Evolutionary conservation across 2,113 vertebrate genomes (phyloP), one percentile per base, ranked within the genome.

Genomic region (Taxidea taxus): DNA sequence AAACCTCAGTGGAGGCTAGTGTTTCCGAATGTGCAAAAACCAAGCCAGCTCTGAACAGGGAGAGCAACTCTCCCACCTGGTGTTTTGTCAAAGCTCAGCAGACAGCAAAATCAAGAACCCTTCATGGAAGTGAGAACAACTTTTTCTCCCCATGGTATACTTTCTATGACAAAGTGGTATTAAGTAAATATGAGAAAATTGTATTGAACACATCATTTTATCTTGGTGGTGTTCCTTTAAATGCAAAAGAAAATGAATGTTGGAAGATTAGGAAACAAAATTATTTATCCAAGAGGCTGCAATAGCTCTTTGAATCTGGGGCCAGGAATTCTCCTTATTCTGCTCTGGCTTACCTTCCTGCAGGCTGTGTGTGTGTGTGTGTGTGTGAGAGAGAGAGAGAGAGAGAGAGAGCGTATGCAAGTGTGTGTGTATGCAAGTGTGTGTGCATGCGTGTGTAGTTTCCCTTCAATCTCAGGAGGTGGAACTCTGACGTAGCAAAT

Each of bases 191-290:
- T 1, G 44, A 90, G 56, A 56, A 77, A 68, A 54, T 49, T 31
- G 6, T 91, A 95, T 87, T 93, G 42, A 92, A 0, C 0, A 77
- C 75, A 39, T 93, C 62, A 90, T 86, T 97, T 98, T 97, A 97
- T 97, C 87, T 95, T 96, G 96, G 92, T 86, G 95, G 66, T 82
- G 66, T 93, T 88, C 83, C 94, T 97, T 98, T 97, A 98, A 97
- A 97, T 89, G 93, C 86, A 95, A 97, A 98, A 92, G 21, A 90
- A 91, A 92, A 83, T 64, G 84, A 97, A 97, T 42, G 49, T 85
- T 62, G 87, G 97, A 98, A 98, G 95, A 84, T 97, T 97, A 98
- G 87, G 90, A 90, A 96, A 97, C 89, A 93, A 91, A 87, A 75
- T 87, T 94, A 66, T 95, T 96, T 90, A 81, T 20, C 58, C 81